Base-by-base conservation (phyloP, 2,888 invertebrate species). In the Zygaena filipendulae region DNA sequence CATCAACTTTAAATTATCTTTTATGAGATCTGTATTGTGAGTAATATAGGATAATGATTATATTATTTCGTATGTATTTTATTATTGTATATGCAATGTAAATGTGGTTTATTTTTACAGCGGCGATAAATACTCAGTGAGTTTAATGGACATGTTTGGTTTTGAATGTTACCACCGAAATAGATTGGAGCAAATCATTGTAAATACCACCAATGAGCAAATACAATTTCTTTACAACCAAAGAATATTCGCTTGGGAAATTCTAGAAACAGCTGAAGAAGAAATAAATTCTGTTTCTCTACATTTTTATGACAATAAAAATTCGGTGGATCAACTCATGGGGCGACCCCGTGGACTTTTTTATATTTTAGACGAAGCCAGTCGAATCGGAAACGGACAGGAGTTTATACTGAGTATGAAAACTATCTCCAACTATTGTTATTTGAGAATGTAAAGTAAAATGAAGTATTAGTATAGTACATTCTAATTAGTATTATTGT, bases 141-240 rank as follows among this genome's bases (percentile, higher is more conserved):
- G 89, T 45, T 69, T 97, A 28, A 71, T 95, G 47, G 97, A 97
- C 57, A 86, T 94, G 68, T 95, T 90, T 53, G 97, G 97, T 1
- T 95, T 97, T 54, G 96, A 97, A 75, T 95, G 95, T 56, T 93
- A 90, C 59, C 86, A 87, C 43, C 83, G 87, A 46, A 97, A 97
- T 66, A 85, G 88, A 7, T 79, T 95, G 38, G 92, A 95, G 45
- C 95, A 96, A 59, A 77, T 97, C 5, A 87, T 94, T 42, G 88
- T 95, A 2, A 97, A 97, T 56, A 88, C 90, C 1, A 83, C 92
- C 33, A 97, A 96, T 56, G 96, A 97, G 59, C 95, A 96, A 66
- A 84, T 97, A 57, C 95, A 96, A 56, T 96, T 93, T 58, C 87
- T 93, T 45, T 97, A 94, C 62, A 91, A 95, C 50, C 96, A 97